Base-by-base conservation (phyloP, 1,140 invertebrate species). In the Notospermus geniculatus region DNA sequence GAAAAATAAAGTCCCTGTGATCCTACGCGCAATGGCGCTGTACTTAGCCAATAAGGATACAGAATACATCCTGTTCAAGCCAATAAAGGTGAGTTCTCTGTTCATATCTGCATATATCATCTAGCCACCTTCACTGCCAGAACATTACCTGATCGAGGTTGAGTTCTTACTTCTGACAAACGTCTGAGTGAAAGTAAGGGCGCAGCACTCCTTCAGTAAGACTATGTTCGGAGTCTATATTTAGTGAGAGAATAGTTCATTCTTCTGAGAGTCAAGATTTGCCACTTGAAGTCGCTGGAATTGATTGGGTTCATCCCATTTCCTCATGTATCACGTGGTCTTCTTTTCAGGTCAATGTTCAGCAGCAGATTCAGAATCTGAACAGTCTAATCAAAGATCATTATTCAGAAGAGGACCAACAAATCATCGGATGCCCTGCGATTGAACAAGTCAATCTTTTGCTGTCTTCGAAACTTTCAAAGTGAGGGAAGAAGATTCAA, bases 31-130 rank as follows among this genome's bases (percentile, higher is more conserved):
- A 5, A 94, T 98, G 92, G 89, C 93, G 68, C 83, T 98, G 0
- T 98, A 98, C 80, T 82, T 98, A 19, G 91, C 94, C n/a, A 98
- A 97, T 83, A 87, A 88, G 66, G 95, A 97, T 80, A 98, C 95
- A 0, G 94, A 98, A 78, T 93, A 92, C 70, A 97, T 97, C 75
- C 84, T 98, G 1, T 96, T 97, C 71, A 86, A 93, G 59, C 95
- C 94, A 5, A 91, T 97, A 32, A 90, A 91, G 75, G 89, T 91
- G 79, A 80, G 81, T 80, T 25, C 5, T 5, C 54, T 19, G 5
- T 19, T 22, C 19, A 19, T 23, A 56, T 56, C 54, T 9, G 5
- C n/a, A 5, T 56, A 9, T 23, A n/a, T n/a, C n/a, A n/a, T n/a
- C n/a, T n/a, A n/a, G n/a, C n/a, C n/a, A n/a, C n/a, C n/a, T n/a